phyloP scores from a whole-genome alignment of 2,888 invertebrate species.

The Trachelus tabidus region DNA sequence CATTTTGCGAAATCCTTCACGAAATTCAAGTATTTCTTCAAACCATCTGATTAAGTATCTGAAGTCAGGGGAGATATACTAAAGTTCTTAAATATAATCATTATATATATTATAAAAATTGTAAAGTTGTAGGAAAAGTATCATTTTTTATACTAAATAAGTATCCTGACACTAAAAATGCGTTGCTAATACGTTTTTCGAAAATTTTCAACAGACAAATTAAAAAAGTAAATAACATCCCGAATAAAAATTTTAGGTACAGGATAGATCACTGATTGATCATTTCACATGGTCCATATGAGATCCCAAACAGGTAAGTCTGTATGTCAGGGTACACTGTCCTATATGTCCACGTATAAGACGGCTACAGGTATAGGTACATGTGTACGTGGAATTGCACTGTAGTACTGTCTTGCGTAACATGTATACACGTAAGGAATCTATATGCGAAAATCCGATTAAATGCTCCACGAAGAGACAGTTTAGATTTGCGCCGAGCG shows the following conservation, averaged over 20 bases:
- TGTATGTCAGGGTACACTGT: background rate
- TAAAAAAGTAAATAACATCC: background rate
- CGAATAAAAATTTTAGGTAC: too few species aligned
- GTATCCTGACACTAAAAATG: too few species aligned
- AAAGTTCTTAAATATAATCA: background rate
- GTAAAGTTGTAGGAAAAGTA: background rate
- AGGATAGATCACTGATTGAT: too few species aligned
- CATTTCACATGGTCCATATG: too few species aligned
- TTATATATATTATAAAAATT: background rate
- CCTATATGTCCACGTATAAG: background rate
- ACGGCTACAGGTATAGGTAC: background rate
- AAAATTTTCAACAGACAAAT: background rate
- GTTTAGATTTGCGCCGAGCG: constrained; percentile 16
- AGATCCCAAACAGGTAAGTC: too few species aligned
- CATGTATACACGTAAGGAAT: background rate
- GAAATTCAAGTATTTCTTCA: background rate
- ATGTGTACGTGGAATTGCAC: background rate
- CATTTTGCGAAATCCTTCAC: too few species aligned
- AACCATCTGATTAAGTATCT: background rate
- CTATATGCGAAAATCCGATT: background rate
- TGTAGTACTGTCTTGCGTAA: background rate
- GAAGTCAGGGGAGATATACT: background rate
- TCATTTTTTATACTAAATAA: too few species aligned
- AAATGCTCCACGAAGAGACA: constrained; percentile 6
- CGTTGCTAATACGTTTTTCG: too few species aligned